Evolutionary conservation across 2,113 vertebrate genomes (phyloP).

Genomic region (Coptodon rendalli): DNA sequence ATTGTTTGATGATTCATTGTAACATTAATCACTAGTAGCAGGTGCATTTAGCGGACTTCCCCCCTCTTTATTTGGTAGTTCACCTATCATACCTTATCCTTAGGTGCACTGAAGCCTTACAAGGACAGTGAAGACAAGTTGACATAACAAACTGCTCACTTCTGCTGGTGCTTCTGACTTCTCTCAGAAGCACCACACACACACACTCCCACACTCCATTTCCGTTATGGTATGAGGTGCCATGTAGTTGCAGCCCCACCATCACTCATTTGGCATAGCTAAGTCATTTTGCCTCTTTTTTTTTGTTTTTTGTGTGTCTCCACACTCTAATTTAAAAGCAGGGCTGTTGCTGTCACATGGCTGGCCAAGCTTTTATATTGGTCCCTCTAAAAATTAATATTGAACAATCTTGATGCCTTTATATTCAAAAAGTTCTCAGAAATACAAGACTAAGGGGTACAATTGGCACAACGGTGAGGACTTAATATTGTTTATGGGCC

Average conservation of each 20-base stretch:
- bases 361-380: background rate
- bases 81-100: background rate
- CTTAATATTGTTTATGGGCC: background rate
- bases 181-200: background rate
- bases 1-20: background rate
- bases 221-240: background rate
- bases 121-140: constrained; percentile 7
- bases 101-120: background rate
- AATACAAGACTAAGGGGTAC: background rate
- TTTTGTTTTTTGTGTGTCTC: background rate
- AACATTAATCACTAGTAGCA: background rate
- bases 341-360: background rate
- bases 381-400: background rate
- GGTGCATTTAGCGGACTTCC: constrained; percentile 9
- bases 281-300: background rate
- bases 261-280: background rate
- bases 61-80: background rate
- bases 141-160: background rate
- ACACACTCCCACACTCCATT: background rate
- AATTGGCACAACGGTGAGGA: background rate
- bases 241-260: background rate
- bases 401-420: background rate
- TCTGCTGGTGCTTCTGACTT: background rate
- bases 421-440: background rate
- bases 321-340: background rate